Base-by-base conservation (phyloP, 2,797 vertebrate genomes). In the Ctenochaetus hawaiiensis region DNA sequence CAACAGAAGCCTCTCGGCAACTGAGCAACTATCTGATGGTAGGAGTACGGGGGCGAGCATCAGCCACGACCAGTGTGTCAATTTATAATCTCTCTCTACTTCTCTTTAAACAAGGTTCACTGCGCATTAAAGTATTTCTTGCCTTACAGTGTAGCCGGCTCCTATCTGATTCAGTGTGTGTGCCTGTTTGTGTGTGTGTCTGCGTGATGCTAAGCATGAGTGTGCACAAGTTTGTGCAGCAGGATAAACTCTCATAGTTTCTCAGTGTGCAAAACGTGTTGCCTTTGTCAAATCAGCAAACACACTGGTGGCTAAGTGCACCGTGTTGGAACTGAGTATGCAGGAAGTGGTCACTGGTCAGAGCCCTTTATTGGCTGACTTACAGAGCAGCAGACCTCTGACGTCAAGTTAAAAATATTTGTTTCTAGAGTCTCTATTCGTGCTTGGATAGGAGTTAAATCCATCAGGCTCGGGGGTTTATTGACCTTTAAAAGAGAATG, bases 1-100 rank as follows among this genome's bases (percentile, higher is more conserved):
- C 91, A 93, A 93, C 92, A 86, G 84, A 78, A 73, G 82, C 76
- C 83, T 85, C 74, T 71, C 20, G 0, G 81, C 71, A 72, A 75
- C 75, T 59, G 67, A 88, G 78, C 58, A 49, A 56, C 75, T 72
- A 72, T 83, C 79, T 65, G 65, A 67, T 78, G 83, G 82, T 80
- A 54, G 59, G 53, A 80, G 64, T 81, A 76, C 70, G 87, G 82
- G 81, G 86, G 89, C 65, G 84, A 75, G 67, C 70, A 80, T 81
- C 80, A 82, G 43, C 78, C 68, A 73, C 83, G 26, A 90, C 71
- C 68, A 72, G 76, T 69, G 69, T 80, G 77, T 81, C 87, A 88
- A 68, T 84, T 77, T 80, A 70, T 79, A 70, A 77, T 72, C 64
- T 63, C 47, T 60, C 45, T 84, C 57, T 74, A 45, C 41, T 71